phyloP scores from a whole-genome alignment of 2,113 vertebrate species.

The Salminus brasiliensis region DNA sequence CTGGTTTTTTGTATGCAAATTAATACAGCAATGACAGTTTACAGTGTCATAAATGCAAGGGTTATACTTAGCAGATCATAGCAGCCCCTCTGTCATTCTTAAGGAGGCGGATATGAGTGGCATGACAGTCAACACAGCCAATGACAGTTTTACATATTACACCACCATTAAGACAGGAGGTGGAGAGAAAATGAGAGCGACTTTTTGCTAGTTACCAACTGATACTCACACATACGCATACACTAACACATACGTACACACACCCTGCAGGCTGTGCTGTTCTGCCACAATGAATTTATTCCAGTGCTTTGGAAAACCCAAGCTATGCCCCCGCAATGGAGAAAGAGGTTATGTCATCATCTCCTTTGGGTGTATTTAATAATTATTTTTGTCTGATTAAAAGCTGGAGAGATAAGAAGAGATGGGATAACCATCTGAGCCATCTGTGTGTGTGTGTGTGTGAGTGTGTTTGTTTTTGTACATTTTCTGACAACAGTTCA shows the following conservation, averaged over 20 bases:
- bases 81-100: background rate
- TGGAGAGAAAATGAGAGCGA: background rate
- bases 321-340: background rate
- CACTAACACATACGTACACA: slow-evolving; percentile 17
- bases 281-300: slow-evolving; percentile 23
- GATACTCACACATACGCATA: slow-evolving; percentile 18
- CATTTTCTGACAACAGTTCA: too few relatives aligned
- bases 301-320: background rate
- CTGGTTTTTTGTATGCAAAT: background rate
- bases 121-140: background rate
- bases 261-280: slow-evolving; percentile 10
- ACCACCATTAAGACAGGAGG: slow-evolving; percentile 1
- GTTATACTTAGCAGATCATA: background rate
- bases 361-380: background rate
- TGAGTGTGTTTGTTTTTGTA: slow-evolving; percentile 8
- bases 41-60: background rate
- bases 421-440: background rate
- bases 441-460: background rate
- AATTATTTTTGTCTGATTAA: background rate
- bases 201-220: background rate
- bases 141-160: background rate
- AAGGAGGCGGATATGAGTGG: background rate
- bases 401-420: background rate
- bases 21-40: background rate
- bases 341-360: background rate